phyloP scores from a whole-genome alignment of 2,888 invertebrate genomes.

The Lasioglossum marginatum region DNA sequence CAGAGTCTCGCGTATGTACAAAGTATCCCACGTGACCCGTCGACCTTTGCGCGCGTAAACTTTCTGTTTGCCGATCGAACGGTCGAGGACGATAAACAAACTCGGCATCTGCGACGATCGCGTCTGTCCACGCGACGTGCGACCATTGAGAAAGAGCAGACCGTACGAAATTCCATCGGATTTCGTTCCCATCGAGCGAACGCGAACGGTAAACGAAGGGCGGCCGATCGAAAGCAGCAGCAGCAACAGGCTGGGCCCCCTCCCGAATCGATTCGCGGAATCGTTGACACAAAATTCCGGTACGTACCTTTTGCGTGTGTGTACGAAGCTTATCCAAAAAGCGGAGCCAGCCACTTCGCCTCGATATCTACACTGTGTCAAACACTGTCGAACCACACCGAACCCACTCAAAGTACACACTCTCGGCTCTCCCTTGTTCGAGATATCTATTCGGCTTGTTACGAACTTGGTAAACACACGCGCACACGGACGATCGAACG shows the following conservation, averaged over 20 bases:
- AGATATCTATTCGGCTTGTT: neutral
- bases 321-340: conserved; percentile 68
- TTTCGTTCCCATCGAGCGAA: neutral
- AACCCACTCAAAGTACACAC: conserved; percentile 47
- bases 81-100: conserved; percentile 38
- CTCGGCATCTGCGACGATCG: neutral
- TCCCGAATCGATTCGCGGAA: conserved; percentile 31
- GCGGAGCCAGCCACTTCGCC: conserved; percentile 17
- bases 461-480: conserved; percentile 37
- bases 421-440: neutral
- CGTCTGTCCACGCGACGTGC: neutral
- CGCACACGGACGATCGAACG: conserved; percentile 33
- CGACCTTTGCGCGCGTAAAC: conserved; percentile 62
- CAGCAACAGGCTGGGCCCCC: neutral
- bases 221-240: neutral
- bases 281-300: neutral
- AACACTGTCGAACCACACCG: conserved; percentile 54
- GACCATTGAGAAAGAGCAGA: neutral
- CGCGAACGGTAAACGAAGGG: neutral
- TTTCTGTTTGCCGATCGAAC: conserved; percentile 42
- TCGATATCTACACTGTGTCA: conserved; percentile 42
- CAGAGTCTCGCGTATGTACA: conserved; percentile 20
- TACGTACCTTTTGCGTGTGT: conserved; percentile 66
- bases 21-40: conserved; percentile 54
- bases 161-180: conserved; percentile 16